Conservation (phyloP, 2,113 vertebrate genomes). For the Melanerpes formicivorus region DNA sequence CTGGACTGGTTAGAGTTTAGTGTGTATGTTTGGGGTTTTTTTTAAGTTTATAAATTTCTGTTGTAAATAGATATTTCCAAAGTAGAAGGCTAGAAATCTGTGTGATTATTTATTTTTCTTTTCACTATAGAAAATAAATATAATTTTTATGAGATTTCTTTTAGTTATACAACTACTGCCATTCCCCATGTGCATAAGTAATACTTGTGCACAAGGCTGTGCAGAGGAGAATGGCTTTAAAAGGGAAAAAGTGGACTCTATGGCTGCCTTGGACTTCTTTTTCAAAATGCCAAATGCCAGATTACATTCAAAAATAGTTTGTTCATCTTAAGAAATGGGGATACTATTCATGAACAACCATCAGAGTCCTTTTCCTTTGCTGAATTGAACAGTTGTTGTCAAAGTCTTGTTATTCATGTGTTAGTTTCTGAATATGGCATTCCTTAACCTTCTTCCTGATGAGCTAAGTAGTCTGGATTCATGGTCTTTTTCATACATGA, state of each 20-base stretch:
- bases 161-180: neutral
- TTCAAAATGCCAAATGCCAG: neutral
- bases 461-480: neutral
- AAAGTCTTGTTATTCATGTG: neutral
- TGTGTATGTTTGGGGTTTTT: neutral
- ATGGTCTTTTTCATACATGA: neutral
- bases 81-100: neutral
- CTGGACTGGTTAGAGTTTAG: neutral
- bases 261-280: neutral
- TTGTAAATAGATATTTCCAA: neutral
- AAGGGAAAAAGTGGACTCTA: neutral
- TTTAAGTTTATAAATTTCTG: neutral
- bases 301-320: neutral
- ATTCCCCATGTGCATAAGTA: neutral
- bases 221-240: neutral
- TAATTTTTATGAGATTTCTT: neutral
- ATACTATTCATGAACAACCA: neutral
- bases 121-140: neutral
- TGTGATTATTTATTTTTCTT: neutral
- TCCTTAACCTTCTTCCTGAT: neutral
- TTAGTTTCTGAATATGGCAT: neutral
- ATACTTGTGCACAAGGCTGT: neutral
- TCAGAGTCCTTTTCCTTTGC: neutral
- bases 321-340: neutral
- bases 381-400: neutral